Base-by-base conservation (phyloP, 1,140 invertebrate genomes). In the Chlorops oryzae region DNA sequence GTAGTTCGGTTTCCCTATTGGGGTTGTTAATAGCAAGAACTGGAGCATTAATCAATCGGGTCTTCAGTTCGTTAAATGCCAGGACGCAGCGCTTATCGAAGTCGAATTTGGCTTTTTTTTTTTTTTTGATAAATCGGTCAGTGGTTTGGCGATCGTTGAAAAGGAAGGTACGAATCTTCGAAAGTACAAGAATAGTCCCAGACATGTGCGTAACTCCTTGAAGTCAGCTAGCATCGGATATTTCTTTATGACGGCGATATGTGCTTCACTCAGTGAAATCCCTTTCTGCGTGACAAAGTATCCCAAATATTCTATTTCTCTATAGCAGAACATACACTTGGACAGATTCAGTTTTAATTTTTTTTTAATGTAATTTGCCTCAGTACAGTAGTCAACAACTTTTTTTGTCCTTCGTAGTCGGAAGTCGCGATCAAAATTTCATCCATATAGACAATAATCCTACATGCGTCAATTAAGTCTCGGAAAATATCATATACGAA, bases 221-320 rank as follows among this genome's bases (percentile, higher is more conserved):
- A 5, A 4, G 21, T 13, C 28, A 9, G 25, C 28, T 20, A 25
- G 42, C 10, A n/a, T 10, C 4, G 42, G 42, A 17, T 17, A 27
- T n/a, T 44, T 44, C 15, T 20, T 24, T 15, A 44, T 44, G 9
- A 25, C 24, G 5, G 17, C 25, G 10, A 44, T 27, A 25, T 44
- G 22, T 6, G 13, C 21, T 15, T 13, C 18, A 13, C 9, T 9
- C 10, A 25, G 42, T 18, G 13, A 13, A 15, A 61, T 59, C 0
- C 68, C 71, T 0, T 59, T 6, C 2, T 28, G 17, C n/a, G 46
- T 55, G 7, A 74, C 54, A 9, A 21, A 3, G 45, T 59, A 58
- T 1, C 56, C 59, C 15, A 59, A 43, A 54, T 56, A 59, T 10
- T 50, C 48, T 13, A 61, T 53, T 24, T 45, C 45, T 5, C 5